Evolutionary conservation across 2,888 invertebrate species (phyloP).

Genomic region (Dryobotodes eremita): DNA sequence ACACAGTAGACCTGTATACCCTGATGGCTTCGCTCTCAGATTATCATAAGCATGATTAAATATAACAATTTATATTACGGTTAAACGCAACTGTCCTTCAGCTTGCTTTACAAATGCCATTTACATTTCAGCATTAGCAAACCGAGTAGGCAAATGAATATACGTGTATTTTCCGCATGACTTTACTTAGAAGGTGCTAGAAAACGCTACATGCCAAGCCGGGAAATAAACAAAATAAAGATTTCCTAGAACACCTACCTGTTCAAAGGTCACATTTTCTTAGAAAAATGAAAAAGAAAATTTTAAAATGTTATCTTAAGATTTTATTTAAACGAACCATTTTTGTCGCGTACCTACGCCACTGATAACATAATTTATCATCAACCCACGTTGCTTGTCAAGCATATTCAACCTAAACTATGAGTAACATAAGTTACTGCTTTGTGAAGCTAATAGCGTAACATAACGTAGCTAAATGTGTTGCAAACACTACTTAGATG

Average conservation of each 20-base stretch:
- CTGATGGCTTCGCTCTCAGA: too few species aligned
- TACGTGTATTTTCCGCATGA: conserved; percentile 1
- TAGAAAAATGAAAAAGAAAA: neutral
- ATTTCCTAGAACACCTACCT: neutral
- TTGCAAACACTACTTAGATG: conserved; percentile 14
- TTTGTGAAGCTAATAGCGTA: conserved; percentile 11
- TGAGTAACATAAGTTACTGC: neutral
- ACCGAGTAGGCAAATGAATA: neutral
- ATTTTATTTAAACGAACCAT: too few species aligned
- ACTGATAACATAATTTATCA: neutral
- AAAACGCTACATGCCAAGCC: conserved; percentile 1
- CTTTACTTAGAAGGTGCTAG: neutral
- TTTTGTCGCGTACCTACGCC: neutral
- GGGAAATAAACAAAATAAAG: conserved; percentile 9
- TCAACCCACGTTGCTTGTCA: neutral
- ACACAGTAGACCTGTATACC: neutral
- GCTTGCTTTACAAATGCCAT: neutral
- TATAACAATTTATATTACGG: neutral
- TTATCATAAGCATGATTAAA: neutral
- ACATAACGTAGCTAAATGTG: conserved; percentile 13
- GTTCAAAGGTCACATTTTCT: neutral
- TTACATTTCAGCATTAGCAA: conserved; percentile 6
- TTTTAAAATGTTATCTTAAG: too few species aligned
- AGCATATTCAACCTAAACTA: conserved; percentile 1
- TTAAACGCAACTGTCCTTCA: neutral